Conservation (phyloP, 2,797 vertebrate genomes). For the Enteromius treurensis region DNA sequence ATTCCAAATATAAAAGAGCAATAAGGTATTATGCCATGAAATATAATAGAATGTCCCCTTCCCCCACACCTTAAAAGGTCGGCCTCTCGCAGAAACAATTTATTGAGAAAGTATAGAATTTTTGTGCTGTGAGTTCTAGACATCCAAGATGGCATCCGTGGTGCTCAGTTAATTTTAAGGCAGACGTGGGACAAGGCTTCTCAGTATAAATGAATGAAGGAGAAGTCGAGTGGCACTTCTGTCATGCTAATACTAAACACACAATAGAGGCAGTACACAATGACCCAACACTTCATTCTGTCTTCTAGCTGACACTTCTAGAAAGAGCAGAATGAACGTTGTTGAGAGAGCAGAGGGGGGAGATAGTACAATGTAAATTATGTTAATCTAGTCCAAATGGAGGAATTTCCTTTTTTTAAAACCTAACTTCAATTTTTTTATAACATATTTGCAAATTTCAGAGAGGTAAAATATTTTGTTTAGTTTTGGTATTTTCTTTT, state of each 20-base stretch:
- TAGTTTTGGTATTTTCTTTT: background rate
- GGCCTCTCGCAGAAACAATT: constrained; percentile 49
- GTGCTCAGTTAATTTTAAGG: constrained; percentile 74
- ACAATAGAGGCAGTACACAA: constrained; percentile 97
- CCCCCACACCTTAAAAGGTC: background rate
- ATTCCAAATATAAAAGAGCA: background rate
- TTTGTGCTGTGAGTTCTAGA: constrained; percentile 82
- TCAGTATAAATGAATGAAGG: constrained; percentile 93
- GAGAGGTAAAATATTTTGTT: background rate
- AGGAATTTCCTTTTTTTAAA: background rate
- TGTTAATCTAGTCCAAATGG: constrained; percentile 19
- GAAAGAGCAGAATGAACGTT: constrained; percentile 88
- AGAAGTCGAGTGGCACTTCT: constrained; percentile 99
- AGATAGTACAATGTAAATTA: constrained; percentile 33
- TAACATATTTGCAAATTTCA: background rate
- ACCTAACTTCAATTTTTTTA: no score
- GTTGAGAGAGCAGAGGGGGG: constrained; percentile 73
- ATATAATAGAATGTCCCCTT: background rate
- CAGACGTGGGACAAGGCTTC: constrained; percentile 84
- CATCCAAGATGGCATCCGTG: constrained; percentile 90
- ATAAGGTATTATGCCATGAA: constrained; percentile 2
- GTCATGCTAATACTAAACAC: constrained; percentile 99
- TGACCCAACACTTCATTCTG: constrained; percentile 96
- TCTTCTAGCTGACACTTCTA: constrained; percentile 88
- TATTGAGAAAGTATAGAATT: constrained; percentile 73